Evolutionary conservation across 2,797 vertebrate species (phyloP), one percentile per base, ranked within the genome.

Genomic region (Periophthalmus magnuspinnatus): DNA sequence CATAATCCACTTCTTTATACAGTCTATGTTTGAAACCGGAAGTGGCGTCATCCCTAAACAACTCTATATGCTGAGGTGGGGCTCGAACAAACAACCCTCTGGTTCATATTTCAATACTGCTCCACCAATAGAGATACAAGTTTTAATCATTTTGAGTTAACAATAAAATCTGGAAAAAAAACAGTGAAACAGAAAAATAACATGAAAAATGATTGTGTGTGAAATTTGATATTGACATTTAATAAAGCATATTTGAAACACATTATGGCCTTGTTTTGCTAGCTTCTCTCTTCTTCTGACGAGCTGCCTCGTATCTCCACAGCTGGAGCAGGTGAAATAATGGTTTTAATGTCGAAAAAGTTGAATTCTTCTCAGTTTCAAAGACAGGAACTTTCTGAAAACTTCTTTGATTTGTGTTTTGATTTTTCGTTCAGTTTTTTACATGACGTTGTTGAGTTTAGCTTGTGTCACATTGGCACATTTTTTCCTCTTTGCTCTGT

Each of bases 401-500:
- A 65, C 22, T 75, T 56, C 33, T 57, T 48, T 67, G 65, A 71
- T 56, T 34, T 62, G 56, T 47, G 28, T 47, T 72, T 84, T 71
- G 70, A 69, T 82, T 54, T 66, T 79, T 65, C 69, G 65, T 83
- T 81, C 72, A 68, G 77, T 75, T 79, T 64, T 52, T 63, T 62
- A 62, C 59, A 78, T 68, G 69, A 54, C 61, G 62, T 72, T 64
- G 65, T 57, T 75, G 4, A 56, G 71, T 82, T 81, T 59, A 77
- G 61, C 67, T 68, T 74, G 79, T 80, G 79, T 82, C 81, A 81
- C 77, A 72, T 34, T 33, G 19, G 28, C 77, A 75, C 68, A 16
- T 55, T 24, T 68, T 84, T 77, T 88, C 88, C 82, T 77, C 82
- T 80, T 75, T 76, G 71, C 55, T 87, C 81, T 68, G 54, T 80